Base-by-base conservation (phyloP, 2,113 vertebrate genomes). In the Pardalotus punctatus region DNA sequence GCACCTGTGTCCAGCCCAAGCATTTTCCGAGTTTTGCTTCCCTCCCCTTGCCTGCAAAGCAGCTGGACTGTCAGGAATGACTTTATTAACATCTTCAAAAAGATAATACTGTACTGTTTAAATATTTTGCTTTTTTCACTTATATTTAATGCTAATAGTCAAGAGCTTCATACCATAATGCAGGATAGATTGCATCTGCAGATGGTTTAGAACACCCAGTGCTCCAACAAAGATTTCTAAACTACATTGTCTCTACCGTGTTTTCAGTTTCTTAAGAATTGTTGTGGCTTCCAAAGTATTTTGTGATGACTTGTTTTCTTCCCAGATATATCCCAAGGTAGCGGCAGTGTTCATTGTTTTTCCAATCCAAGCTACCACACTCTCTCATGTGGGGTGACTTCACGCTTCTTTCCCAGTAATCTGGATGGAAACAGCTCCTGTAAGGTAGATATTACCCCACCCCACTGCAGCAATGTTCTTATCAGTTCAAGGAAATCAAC, bases 341-440 rank as follows among this genome's bases (percentile, higher is more conserved):
- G 98, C 97, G 61, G 97, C 97, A 98, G 97, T 47, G 96, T 98
- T 79, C 99, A 99, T 93, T 99, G 98, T 97, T 99, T 99, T 98
- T 98, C 98, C 97, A 99, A 99, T 93, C 99, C 99, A 91, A 99
- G 99, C 97, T 99, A 99, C 97, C 99, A 99, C 97, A 98, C 99
- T 61, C 98, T 99, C 96, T 98, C 98, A 36, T 99, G 99, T 90
- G 98, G 98, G 70, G 98, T 98, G 70, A 97, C 99, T 91, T 98
- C 99, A 62, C 98, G 98, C 97, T 98, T 98, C 98, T 98, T 98
- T 94, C 97, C 98, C 98, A 99, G 96, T 98, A 98, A 98, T 98
- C 97, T 99, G 97, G 99, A 99, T 80, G 98, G 98, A 96, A 99
- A 98, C 93, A 98, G 98, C 97, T 98, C 98, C 97, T 98, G 98